These are phyloP conservation scores for Pyrocoelia pectoralis DNA, from an alignment of 2,888 invertebrate species.

Conservation along the genomic window DNA sequence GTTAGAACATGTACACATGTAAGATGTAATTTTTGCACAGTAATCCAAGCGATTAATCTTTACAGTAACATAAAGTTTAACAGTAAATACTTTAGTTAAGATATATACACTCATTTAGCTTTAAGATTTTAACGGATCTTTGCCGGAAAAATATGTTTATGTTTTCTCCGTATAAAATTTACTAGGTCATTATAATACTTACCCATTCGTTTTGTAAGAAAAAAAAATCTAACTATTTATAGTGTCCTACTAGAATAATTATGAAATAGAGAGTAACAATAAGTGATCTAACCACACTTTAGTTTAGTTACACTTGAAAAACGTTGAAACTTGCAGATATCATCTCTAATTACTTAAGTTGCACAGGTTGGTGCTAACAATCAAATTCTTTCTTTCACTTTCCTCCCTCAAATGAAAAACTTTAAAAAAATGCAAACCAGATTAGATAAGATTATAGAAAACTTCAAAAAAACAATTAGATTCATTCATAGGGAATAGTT, in stretches of 20 bases:
- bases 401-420: no score
- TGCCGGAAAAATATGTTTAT: background rate
- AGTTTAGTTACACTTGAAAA: no score
- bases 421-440: no score
- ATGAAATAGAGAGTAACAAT: background rate
- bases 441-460: no score
- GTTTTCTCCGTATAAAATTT: background rate
- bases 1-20: background rate
- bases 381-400: no score
- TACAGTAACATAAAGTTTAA: background rate
- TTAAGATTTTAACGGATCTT: constrained; percentile 1
- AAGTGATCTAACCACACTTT: no score
- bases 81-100: no score
- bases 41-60: constrained; percentile 10
- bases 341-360: no score
- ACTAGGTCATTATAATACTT: background rate
- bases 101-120: background rate
- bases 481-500: no score
- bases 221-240: background rate
- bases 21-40: background rate
- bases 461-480: no score
- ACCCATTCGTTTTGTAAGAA: background rate
- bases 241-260: background rate
- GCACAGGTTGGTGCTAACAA: no score
- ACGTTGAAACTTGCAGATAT: no score